phyloP scores from a whole-genome alignment of 2,888 invertebrate genomes.

The Noctuana brunneofusca region DNA sequence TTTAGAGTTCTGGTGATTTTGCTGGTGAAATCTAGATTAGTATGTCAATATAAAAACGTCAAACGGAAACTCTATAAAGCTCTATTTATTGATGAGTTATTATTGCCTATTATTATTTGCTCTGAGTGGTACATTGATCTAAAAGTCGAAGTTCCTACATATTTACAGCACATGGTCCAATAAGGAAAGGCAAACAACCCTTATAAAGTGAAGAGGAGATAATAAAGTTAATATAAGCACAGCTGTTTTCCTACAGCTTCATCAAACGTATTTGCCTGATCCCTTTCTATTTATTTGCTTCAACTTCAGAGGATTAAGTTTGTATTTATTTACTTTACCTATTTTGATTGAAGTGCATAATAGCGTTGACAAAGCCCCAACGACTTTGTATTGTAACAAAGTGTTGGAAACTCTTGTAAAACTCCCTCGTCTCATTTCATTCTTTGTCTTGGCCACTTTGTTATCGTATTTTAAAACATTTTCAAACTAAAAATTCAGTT shows the following conservation, averaged over 20 bases:
- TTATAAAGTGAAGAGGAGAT: neutral
- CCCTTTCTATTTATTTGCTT: neutral
- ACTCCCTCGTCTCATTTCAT: too few relatives aligned
- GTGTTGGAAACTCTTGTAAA: too few relatives aligned
- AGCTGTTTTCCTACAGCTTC: neutral
- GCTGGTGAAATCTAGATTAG: neutral
- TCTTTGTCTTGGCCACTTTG: too few relatives aligned
- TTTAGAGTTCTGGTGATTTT: neutral
- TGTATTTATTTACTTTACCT: neutral
- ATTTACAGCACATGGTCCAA: neutral
- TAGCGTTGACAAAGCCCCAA: neutral
- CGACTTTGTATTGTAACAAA: too few relatives aligned
- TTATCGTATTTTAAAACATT: too few relatives aligned
- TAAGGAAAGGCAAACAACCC: neutral
- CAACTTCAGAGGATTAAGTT: neutral
- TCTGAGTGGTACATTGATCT: neutral
- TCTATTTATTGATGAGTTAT: neutral
- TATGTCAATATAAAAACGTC: neutral
- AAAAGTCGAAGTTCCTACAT: neutral
- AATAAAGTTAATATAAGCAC: neutral
- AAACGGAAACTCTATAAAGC: neutral
- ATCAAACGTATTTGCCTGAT: neutral
- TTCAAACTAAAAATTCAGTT: too few relatives aligned
- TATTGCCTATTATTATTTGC: neutral
- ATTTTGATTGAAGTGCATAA: neutral